Evolutionary conservation across 2,888 invertebrate genomes (phyloP).

Genomic region (Automeris io): DNA sequence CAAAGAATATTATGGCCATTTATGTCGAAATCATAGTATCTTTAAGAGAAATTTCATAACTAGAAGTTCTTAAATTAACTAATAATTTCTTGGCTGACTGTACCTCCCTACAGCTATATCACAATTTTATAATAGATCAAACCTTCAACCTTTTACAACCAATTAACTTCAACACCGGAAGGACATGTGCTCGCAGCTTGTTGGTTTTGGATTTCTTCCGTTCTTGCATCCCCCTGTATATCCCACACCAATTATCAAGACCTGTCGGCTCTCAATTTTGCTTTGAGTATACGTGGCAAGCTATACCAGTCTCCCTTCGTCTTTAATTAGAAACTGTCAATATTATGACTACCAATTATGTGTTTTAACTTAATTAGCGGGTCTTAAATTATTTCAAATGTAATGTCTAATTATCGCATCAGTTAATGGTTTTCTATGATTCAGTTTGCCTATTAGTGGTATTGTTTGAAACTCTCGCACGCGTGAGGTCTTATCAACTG

Average conservation of each 20-base stretch:
- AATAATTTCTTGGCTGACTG: too few species aligned
- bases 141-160: slow-evolving; percentile 32
- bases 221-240: slow-evolving; percentile 5
- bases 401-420: slow-evolving; percentile 6
- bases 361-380: slow-evolving; percentile 26
- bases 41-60: too few species aligned
- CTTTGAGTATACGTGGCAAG: not conserved
- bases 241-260: slow-evolving; percentile 4
- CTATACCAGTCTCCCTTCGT: not conserved
- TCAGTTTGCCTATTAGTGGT: not conserved
- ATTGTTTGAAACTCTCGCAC: not conserved
- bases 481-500: too few species aligned
- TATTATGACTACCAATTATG: slow-evolving; percentile 30
- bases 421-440: not conserved
- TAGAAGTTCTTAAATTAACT: too few species aligned
- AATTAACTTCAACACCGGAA: slow-evolving; percentile 56
- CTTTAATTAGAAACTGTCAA: slow-evolving; percentile 21
- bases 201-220: slow-evolving; percentile 44
- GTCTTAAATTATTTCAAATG: slow-evolving; percentile 16
- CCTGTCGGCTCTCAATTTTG: not conserved
- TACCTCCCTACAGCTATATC: too few species aligned
- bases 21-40: too few species aligned
- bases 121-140: slow-evolving; percentile 3
- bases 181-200: slow-evolving; percentile 54
- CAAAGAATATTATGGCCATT: too few species aligned